phyloP scores from a whole-genome alignment of 2,113 vertebrate genomes.

The Sus scrofa region DNA sequence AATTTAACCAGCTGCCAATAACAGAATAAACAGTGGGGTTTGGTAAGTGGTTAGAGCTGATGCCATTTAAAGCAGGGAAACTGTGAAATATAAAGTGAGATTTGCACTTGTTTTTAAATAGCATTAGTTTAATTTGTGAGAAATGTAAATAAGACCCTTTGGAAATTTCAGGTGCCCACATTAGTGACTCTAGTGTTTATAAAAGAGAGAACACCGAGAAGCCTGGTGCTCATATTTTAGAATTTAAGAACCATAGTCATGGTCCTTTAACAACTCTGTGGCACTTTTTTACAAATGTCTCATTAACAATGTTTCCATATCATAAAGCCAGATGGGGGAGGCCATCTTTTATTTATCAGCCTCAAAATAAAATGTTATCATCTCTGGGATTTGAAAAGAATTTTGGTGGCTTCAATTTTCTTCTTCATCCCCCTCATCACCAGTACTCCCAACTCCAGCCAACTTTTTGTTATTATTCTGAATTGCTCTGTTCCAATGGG shows the following conservation, averaged over 20 bases:
- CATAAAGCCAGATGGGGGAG: conserved; percentile 71
- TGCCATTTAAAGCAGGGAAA: conserved; percentile 38
- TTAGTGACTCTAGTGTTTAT: conserved; percentile 49
- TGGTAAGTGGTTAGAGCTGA: not conserved
- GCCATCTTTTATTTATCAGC: conserved; percentile 74
- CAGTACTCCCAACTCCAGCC: not conserved
- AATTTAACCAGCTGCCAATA: not conserved
- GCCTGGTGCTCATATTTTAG: not conserved
- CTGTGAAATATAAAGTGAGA: not conserved
- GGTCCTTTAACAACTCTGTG: conserved; percentile 45
- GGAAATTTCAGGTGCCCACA: conserved; percentile 58
- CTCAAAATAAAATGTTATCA: conserved; percentile 47
- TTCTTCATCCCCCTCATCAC: not conserved
- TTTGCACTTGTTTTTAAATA: conserved; percentile 65
- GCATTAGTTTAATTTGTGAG: conserved; percentile 60
- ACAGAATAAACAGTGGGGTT: conserved; percentile 25
- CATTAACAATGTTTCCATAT: conserved; percentile 70
- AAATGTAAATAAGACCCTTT: conserved; percentile 66
- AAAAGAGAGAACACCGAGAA: conserved; percentile 45
- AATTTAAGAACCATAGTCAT: conserved; percentile 54
- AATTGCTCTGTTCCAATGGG: conserved; percentile 27
- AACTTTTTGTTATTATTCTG: conserved; percentile 24
- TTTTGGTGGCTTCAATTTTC: not conserved
- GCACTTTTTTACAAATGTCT: conserved; percentile 74
- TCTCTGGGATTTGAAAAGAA: conserved; percentile 37